phyloP scores from a whole-genome alignment of 2,113 vertebrate species.

The Halcyon malimbica region DNA sequence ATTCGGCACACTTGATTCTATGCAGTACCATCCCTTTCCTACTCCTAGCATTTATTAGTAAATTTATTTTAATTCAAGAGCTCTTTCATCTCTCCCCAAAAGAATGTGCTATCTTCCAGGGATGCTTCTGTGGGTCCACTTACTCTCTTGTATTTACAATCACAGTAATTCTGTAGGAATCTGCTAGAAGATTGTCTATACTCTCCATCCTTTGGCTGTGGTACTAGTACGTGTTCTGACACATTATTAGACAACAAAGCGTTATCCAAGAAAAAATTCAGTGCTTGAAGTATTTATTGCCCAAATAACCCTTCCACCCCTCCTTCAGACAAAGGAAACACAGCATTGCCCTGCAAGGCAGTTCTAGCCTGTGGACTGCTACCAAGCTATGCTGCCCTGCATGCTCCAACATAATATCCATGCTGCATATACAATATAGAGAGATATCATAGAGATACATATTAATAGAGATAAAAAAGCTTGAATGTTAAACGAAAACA shows the following conservation, averaged over 20 bases:
- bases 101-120: neutral
- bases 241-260: neutral
- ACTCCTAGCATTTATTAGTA: neutral
- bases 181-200: neutral
- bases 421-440: neutral
- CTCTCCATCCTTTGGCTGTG: neutral
- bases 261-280: neutral
- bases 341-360: neutral
- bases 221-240: neutral
- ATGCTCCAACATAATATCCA: neutral
- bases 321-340: neutral
- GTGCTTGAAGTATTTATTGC: neutral
- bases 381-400: neutral
- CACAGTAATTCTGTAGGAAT: neutral
- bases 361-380: neutral
- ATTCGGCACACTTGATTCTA: neutral
- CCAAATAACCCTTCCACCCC: neutral
- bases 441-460: neutral
- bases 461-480: neutral
- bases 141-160: neutral
- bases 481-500: neutral
- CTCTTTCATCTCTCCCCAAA: neutral
- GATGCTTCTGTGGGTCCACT: neutral
- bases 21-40: neutral
- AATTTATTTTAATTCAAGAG: neutral